phyloP scores from a whole-genome alignment of 2,797 vertebrate species.

The Sarcophilus harrisii region DNA sequence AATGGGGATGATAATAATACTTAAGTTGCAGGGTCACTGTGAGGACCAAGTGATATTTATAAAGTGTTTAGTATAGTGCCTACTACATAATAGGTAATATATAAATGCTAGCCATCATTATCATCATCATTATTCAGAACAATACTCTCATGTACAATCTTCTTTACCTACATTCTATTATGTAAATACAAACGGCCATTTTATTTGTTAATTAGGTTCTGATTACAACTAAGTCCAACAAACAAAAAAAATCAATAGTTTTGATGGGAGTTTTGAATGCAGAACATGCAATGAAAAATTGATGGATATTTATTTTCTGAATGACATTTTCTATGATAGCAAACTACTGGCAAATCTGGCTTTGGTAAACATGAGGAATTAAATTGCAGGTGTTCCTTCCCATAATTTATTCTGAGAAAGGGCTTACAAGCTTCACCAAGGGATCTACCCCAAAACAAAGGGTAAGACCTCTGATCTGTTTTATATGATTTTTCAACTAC shows the following conservation, averaged over 20 bases:
- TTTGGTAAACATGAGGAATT: neutral
- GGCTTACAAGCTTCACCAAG: neutral
- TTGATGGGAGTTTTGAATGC: neutral
- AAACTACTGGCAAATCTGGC: neutral
- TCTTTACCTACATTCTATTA: neutral
- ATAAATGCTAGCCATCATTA: neutral
- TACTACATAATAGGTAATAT: neutral
- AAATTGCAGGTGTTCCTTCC: neutral
- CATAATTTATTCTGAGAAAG: neutral
- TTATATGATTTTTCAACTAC: neutral
- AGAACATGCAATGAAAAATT: neutral
- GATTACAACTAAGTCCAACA: neutral
- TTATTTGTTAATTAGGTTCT: neutral
- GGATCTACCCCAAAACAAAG: neutral
- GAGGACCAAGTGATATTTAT: neutral
- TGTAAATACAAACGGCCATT: neutral
- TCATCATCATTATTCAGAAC: neutral
- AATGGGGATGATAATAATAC: neutral
- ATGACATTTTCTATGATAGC: neutral
- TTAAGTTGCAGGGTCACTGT: neutral
- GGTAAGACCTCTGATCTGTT: neutral
- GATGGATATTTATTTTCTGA: neutral
- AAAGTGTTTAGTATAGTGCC: neutral
- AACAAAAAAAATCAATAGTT: neutral
- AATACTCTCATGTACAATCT: neutral